Evolutionary conservation across 2,113 vertebrate genomes (phyloP), one percentile per base, ranked within the genome.

Genomic region (Apodemus speciosus): DNA sequence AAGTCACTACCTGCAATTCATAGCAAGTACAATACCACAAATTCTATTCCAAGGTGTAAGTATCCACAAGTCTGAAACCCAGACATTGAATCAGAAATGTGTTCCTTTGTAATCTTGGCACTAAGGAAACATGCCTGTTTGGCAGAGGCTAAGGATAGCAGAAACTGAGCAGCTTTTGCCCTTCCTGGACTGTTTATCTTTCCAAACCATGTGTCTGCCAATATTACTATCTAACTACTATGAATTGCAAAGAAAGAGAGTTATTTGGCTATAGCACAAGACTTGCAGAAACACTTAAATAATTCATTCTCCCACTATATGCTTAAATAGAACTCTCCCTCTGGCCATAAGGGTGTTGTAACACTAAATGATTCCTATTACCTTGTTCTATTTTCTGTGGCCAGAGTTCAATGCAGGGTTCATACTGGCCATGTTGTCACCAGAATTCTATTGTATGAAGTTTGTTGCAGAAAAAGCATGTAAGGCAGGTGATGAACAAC

Each of bases 271-370:
- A 4, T 0, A 77, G 46, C 14, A 69, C 0, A 60, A 89, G 68
- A 23, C 8, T 15, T 73, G 18, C 3, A 81, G 62, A 10, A 71
- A 88, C 51, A 85, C 35, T 10, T 85, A 85, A 94, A 85, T 27
- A 40, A 77, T 85, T 32, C 60, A 43, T 35, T 89, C 69, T 9
- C 25, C 32, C 95, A 60, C 43, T 81, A 13, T 21, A 43, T 25
- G 30, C 90, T 92, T 71, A 81, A 95, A 73, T 20, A 85, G 49
- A 88, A 88, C 69, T 64, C 27, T 68, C 51, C 60, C 38, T 77
- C 27, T 7, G 43, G 64, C 23, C 27, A 81, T 38, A 49, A 94
- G 68, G 8, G 21, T 91, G 18, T 27, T 2, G 53, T 35, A 69
- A 81, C 43, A 85, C 23, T 83, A 91, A 94, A 79, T 87, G 38